phyloP scores from a whole-genome alignment of 2,113 vertebrate species.

The Elanoides forficatus region DNA sequence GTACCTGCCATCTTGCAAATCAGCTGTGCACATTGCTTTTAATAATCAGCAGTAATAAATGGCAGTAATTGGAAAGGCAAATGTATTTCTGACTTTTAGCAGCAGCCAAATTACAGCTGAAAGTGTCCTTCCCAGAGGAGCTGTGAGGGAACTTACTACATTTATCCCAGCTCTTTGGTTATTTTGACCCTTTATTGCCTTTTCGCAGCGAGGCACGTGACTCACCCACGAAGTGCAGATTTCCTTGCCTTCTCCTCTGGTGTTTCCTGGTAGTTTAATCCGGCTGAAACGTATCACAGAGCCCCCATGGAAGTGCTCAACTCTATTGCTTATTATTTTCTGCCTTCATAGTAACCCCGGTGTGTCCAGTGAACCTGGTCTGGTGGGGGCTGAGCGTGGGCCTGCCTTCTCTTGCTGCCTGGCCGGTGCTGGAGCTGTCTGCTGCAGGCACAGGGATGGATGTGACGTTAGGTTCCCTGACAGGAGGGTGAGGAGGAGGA shows the following conservation, averaged over 20 bases:
- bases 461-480: not conserved
- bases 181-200: not conserved
- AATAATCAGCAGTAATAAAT: not conserved
- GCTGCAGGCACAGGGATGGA: not conserved
- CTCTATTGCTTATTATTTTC: not conserved
- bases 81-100: slow-evolving; percentile 3
- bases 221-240: not conserved
- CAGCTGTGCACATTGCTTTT: not conserved
- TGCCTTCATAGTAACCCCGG: not conserved
- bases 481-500: not conserved
- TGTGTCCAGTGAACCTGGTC: not conserved
- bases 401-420: not conserved
- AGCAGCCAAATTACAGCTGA: not conserved
- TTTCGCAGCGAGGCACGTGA: not conserved
- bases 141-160: not conserved
- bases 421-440: not conserved
- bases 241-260: not conserved
- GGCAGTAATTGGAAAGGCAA: not conserved
- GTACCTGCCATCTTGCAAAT: not conserved
- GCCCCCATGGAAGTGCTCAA: not conserved
- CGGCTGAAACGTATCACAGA: not conserved
- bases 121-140: not conserved
- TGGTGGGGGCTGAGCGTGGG: fast-evolving
- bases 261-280: not conserved
- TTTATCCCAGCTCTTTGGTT: not conserved